Conservation (phyloP, 2,888 invertebrate species). For the Cheilosia grossa region DNA sequence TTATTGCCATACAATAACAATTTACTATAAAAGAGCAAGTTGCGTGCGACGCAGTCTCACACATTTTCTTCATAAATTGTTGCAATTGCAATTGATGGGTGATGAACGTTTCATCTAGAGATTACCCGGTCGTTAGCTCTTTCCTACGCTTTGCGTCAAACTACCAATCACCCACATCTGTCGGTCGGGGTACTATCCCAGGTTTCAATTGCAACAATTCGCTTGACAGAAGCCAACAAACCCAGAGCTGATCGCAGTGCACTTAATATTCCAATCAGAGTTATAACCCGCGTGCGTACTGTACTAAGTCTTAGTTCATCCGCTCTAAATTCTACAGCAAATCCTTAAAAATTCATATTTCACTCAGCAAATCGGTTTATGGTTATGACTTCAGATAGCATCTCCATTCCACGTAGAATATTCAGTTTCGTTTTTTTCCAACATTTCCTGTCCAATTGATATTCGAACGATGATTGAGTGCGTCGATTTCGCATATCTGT, state of each 20-base stretch:
- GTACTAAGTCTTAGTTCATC: background rate
- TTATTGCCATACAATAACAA: no score
- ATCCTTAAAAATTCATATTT: slow-evolving; percentile 54
- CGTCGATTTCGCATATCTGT: slow-evolving; percentile 12
- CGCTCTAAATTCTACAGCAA: slow-evolving; percentile 39
- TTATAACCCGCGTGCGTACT: background rate
- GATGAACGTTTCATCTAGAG: no score
- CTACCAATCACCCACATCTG: no score
- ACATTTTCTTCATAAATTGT: no score
- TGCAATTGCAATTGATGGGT: no score
- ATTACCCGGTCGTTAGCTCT: no score
- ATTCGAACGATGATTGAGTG: slow-evolving; percentile 62
- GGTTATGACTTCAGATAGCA: slow-evolving; percentile 37
- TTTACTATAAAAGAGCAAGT: no score
- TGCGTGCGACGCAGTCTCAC: no score
- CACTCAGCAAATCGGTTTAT: slow-evolving; percentile 56
- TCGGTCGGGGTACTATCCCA: no score
- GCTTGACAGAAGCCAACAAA: no score
- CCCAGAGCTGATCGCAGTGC: background rate
- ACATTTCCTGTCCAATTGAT: slow-evolving; percentile 56
- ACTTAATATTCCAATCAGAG: background rate
- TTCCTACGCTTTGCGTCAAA: no score
- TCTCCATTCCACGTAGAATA: slow-evolving; percentile 17
- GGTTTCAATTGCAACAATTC: no score
- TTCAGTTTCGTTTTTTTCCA: slow-evolving; percentile 17